Base-by-base conservation (phyloP, 2,888 invertebrate species). In the Protophormia terraenovae region DNA sequence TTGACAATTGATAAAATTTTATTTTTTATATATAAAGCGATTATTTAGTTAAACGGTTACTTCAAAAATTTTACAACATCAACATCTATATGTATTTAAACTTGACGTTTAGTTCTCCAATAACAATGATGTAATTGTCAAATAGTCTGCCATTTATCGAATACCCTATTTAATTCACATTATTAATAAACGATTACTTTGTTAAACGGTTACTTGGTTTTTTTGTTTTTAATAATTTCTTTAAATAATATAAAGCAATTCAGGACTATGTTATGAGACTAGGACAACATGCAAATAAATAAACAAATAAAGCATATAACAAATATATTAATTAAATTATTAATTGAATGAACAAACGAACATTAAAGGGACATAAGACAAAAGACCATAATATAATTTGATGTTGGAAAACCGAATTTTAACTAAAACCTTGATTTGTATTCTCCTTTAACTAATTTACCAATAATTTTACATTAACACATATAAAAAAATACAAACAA, bases 221-320 rank as follows among this genome's bases (percentile, higher is more conserved):
- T 69, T 19, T 53, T 22, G 22, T n/a, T n/a, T n/a, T n/a, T n/a
- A 69, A 69, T 12, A 12, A 47, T 62, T n/a, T 73, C 32, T 1
- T 35, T 10, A 47, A 47, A 32, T 22, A 22, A 77, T 67, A 16
- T 8, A 47, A 24, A 12, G 66, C 38, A 35, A 69, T 24, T n/a
- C n/a, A n/a, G n/a, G n/a, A n/a, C n/a, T n/a, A 50, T 24, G n/a
- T 35, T 10, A 19, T 60, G 72, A 22, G 38, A 53, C 60, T 41
- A 72, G 71, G 22, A 81, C 75, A 77, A 79, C 76, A 62, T 85
- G 53, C 87, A 87, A n/a, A 79, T 72, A 45, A 64, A 64, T 69
- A 72, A 67, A 73, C 62, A 77, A 50, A 69, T 29, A 82, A 84
- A 84, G 83, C 50, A 69, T n/a, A 82, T 87, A 78, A 87, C 27